These are phyloP conservation scores for Chanos chanos DNA, from an alignment of 2,797 vertebrate species.

Conservation along the genomic window DNA sequence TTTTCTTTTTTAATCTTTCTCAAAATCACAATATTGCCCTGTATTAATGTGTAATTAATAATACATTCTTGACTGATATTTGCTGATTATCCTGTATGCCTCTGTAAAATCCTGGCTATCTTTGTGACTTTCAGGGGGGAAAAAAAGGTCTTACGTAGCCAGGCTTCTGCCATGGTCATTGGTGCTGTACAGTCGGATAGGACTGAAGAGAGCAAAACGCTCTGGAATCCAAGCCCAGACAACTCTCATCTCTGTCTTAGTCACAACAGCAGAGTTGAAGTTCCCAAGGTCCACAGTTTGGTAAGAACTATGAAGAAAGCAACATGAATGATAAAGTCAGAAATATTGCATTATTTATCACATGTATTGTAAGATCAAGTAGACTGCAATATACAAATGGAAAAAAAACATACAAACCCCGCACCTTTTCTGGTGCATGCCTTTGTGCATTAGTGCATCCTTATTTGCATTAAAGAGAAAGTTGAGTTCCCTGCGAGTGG, in stretches of 20 bases:
- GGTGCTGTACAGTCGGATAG: constrained; percentile 73
- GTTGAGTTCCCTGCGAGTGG: constrained; percentile 81
- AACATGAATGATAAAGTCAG: not conserved
- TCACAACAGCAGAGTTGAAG: constrained; percentile 76
- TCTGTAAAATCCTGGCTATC: no score
- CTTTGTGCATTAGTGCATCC: constrained; percentile 75
- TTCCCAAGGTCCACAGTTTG: constrained; percentile 73
- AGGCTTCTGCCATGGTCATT: constrained; percentile 73
- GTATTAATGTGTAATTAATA: no score
- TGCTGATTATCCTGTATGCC: no score
- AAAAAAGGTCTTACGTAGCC: constrained; percentile 72
- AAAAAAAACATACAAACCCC: constrained; percentile 3
- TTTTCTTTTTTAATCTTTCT: no score
- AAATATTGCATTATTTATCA: not conserved
- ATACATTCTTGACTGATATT: no score
- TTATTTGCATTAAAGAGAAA: constrained; percentile 84
- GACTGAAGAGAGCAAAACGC: constrained; percentile 81
- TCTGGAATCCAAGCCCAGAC: constrained; percentile 90
- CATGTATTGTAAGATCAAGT: not conserved
- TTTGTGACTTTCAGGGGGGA: no score
- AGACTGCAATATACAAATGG: not conserved
- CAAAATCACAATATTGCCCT: no score
- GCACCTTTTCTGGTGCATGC: constrained; percentile 78
- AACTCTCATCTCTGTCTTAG: constrained; percentile 78
- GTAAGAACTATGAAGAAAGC: constrained; percentile 61